Percentiles rank a stretch among this genome's conserved stretches.
phyloP scores from a whole-genome alignment of 2,113 vertebrate genomes.

The Pollimyrus isidori region DNA sequence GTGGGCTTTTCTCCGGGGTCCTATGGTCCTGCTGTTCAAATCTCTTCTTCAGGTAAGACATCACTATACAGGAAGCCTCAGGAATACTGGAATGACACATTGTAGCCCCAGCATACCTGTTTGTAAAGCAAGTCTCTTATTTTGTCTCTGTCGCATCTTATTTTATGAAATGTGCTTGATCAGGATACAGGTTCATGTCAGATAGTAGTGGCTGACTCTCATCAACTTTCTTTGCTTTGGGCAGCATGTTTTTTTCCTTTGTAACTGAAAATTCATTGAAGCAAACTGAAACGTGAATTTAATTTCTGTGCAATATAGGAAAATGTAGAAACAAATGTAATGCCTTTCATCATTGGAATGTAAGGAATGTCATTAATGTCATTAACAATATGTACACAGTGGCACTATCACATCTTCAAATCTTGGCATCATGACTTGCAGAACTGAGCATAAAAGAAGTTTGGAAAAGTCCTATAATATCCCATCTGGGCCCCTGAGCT shows the following conservation, averaged over 20 bases:
- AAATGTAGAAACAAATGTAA: background rate
- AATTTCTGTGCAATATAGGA: background rate
- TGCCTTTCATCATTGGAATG: background rate
- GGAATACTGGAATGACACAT: background rate
- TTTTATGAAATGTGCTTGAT: background rate
- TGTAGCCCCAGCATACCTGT: background rate
- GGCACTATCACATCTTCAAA: background rate
- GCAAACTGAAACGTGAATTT: background rate
- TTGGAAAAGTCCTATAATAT: background rate
- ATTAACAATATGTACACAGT: background rate
- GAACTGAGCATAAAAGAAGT: background rate
- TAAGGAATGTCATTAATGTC: background rate
- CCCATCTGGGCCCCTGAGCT: background rate
- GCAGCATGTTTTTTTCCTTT: background rate
- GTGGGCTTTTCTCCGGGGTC: background rate
- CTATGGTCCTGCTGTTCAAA: background rate
- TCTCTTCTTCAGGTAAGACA: background rate
- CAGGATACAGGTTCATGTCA: background rate
- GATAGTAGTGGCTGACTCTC: too few species aligned
- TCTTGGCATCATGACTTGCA: background rate
- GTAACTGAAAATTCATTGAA: background rate
- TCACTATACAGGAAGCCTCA: background rate
- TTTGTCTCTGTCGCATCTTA: background rate
- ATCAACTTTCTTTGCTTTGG: background rate
- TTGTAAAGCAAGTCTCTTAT: background rate